Conservation (phyloP, 2,888 invertebrate species). For the Notodonta dromedarius region DNA sequence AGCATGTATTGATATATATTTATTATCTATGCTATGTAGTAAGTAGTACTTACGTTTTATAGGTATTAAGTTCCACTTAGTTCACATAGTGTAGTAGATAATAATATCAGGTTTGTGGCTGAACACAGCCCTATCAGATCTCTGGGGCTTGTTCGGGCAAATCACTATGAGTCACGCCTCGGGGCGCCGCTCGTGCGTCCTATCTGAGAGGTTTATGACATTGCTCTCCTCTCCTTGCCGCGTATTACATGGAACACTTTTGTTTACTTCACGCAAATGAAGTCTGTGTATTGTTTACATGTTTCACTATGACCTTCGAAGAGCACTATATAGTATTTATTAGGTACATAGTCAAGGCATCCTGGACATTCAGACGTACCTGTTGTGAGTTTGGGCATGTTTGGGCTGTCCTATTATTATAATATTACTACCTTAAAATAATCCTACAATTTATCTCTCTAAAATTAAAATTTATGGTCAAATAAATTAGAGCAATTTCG, state of each 20-base stretch:
- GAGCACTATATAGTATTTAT: neutral
- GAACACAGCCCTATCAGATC: neutral
- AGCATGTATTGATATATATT: too few species aligned
- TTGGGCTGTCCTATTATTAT: neutral
- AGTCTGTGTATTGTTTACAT: neutral
- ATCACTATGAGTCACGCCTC: conserved; percentile 4
- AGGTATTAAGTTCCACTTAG: too few species aligned
- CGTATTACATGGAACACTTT: conserved; percentile 2
- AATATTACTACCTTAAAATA: neutral
- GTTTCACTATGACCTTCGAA: neutral
- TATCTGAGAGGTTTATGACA: conserved; percentile 1
- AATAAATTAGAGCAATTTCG: neutral
- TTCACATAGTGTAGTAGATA: too few species aligned
- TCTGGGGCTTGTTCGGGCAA: neutral
- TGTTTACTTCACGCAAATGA: neutral
- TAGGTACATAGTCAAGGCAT: neutral
- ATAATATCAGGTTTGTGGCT: neutral
- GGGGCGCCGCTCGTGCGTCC: conserved; percentile 1
- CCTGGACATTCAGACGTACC: neutral
- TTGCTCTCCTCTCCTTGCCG: neutral
- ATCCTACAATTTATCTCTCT: neutral
- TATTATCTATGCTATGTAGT: too few species aligned
- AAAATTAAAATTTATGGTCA: neutral
- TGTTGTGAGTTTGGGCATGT: neutral
- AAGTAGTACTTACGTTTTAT: too few species aligned